Percentiles rank a stretch among this genome's conserved stretches.
phyloP scores from a whole-genome alignment of 2,888 invertebrate species.

The Rugalucina vietnamica region DNA sequence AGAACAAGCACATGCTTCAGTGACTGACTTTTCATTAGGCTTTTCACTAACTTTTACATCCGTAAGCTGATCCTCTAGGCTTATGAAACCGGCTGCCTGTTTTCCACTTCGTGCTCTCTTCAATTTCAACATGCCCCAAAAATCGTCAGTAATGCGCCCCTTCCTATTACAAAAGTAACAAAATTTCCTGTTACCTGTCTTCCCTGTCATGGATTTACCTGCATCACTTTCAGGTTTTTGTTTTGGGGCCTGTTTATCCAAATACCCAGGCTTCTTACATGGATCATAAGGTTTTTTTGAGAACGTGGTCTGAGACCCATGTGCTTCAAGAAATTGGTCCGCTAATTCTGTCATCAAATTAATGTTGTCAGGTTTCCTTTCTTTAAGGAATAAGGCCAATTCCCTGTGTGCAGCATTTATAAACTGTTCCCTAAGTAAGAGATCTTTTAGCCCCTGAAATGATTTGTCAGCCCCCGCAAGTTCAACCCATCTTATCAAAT shows the following conservation, averaged over 20 bases:
- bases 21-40: background rate
- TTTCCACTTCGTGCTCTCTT: background rate
- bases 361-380: constrained; percentile 16
- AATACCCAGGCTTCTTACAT: background rate
- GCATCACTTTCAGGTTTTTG: background rate
- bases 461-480: background rate
- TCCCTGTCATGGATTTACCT: background rate
- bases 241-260: background rate
- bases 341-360: constrained; percentile 12
- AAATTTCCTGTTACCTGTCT: background rate
- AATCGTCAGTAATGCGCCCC: background rate
- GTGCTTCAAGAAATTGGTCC: constrained; percentile 41
- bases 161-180: background rate
- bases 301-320: background rate
- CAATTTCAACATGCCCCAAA: background rate
- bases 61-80: too few species aligned
- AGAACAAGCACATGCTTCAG: background rate
- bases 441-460: constrained; percentile 15
- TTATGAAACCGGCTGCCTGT: background rate
- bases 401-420: background rate
- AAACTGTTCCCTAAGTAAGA: constrained; percentile 23
- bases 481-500: constrained; percentile 9
- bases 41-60: too few species aligned
- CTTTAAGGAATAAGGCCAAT: constrained; percentile 8
- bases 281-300: background rate